Percentiles rank a stretch among this genome's conserved stretches.
These are phyloP conservation scores for Cirrhinus mrigala DNA, from an alignment of 2,797 vertebrate species.

Conservation along the genomic window DNA sequence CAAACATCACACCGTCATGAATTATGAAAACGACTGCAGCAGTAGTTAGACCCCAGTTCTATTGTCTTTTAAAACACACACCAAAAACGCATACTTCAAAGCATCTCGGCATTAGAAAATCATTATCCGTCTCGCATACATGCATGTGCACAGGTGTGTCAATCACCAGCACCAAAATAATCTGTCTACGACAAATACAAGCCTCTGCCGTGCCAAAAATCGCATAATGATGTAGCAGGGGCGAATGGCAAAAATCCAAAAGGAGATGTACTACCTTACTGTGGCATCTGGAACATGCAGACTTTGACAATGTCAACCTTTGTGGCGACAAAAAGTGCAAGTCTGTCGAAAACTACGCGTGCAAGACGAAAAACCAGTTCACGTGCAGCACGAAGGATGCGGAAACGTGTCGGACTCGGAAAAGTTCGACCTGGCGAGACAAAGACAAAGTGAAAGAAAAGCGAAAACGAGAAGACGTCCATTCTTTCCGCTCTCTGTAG, in stretches of 20 bases:
- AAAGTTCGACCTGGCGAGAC: conserved; percentile 50
- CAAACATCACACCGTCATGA: conserved; percentile 62
- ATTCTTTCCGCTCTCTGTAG: background rate
- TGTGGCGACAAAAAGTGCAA: conserved; percentile 33
- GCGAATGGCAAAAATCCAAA: conserved; percentile 12
- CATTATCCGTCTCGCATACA: background rate
- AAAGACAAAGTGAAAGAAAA: conserved; percentile 42
- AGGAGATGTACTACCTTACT: conserved; percentile 35
- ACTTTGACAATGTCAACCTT: conserved; percentile 44
- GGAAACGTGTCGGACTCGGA: conserved; percentile 2
- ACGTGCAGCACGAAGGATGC: conserved; percentile 20
- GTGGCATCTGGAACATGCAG: conserved; percentile 42
- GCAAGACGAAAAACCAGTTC: background rate
- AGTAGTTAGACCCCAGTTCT: conserved; percentile 24
- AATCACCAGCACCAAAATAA: conserved; percentile 25
- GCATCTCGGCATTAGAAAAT: background rate
- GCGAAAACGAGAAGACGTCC: background rate
- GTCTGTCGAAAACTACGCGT: conserved; percentile 22
- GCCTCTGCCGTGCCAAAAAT: background rate
- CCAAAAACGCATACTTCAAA: background rate
- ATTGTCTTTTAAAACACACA: conserved; percentile 14
- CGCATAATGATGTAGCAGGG: conserved; percentile 4
- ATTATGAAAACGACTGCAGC: conserved; percentile 66
- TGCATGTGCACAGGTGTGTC: conserved; percentile 47
- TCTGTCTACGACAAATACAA: conserved; percentile 21